These are phyloP conservation scores for Buphagus erythrorhynchus DNA, from an alignment of 2,797 vertebrate genomes.

Conservation along the genomic window DNA sequence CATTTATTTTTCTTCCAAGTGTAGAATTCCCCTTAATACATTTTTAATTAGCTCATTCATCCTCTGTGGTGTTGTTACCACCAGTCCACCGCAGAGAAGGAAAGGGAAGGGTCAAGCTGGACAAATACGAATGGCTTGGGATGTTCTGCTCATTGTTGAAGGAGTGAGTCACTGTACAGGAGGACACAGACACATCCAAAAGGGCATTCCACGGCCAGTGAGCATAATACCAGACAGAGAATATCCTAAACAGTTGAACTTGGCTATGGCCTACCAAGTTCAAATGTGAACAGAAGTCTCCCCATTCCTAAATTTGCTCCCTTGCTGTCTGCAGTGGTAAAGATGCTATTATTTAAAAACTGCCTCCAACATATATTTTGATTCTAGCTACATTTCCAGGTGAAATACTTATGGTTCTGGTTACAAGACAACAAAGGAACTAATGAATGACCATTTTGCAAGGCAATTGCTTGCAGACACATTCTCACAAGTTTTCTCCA, in stretches of 20 bases:
- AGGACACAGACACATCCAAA: background rate
- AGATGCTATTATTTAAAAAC: background rate
- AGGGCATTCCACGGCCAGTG: background rate
- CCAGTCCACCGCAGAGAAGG: background rate
- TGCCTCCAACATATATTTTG: background rate
- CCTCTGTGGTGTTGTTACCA: background rate
- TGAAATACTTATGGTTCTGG: background rate
- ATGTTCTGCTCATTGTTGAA: background rate
- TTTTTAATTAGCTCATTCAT: constrained; percentile 9
- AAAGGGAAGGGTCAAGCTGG: background rate
- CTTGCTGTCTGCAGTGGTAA: background rate
- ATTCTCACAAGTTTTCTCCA: background rate
- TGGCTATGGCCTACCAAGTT: background rate
- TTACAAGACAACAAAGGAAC: background rate
- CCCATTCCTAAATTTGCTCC: background rate
- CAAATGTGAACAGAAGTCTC: background rate
- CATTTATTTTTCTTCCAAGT: constrained; percentile 56
- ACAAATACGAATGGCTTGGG: background rate
- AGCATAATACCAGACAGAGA: background rate
- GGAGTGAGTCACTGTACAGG: background rate
- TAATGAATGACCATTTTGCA: background rate
- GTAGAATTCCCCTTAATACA: background rate
- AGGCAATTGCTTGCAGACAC: background rate
- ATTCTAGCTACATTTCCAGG: background rate
- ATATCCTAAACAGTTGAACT: background rate